These are phyloP conservation scores for Oostethus manadensis DNA, from an alignment of 2,113 vertebrate species.

Conservation along the genomic window DNA sequence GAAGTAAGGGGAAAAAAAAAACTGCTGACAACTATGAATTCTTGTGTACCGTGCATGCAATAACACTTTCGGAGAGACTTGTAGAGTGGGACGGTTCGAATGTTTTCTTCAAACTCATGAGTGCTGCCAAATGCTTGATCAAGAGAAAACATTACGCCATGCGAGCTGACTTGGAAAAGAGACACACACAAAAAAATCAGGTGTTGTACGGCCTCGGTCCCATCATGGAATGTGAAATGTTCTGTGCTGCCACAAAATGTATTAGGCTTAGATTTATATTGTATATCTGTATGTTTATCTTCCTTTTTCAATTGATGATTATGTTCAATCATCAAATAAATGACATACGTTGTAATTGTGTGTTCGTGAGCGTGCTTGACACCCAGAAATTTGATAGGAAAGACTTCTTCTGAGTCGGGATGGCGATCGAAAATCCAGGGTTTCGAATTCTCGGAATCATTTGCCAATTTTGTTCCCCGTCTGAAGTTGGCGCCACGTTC, in stretches of 20 bases:
- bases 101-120: slow-evolving; percentile 7
- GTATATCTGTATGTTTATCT: slow-evolving; percentile 66
- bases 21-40: slow-evolving; percentile 34
- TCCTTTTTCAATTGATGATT: slow-evolving; percentile 62
- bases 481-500: too few relatives aligned
- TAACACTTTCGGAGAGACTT: slow-evolving; percentile 30
- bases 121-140: slow-evolving; percentile 47
- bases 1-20: slow-evolving; percentile 6
- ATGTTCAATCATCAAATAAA: slow-evolving; percentile 68
- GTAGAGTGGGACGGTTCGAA: neutral
- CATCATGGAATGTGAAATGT: slow-evolving; percentile 72
- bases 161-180: slow-evolving; percentile 44
- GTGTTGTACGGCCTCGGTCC: slow-evolving; percentile 68
- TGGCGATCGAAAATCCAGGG: too few relatives aligned
- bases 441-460: too few relatives aligned
- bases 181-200: slow-evolving; percentile 29
- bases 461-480: too few relatives aligned
- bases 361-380: slow-evolving; percentile 33
- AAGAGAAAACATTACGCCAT: slow-evolving; percentile 46
- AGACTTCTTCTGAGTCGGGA: neutral
- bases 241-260: slow-evolving; percentile 74
- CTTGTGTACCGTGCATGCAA: slow-evolving; percentile 59
- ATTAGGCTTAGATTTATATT: slow-evolving; percentile 70
- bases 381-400: slow-evolving; percentile 12
- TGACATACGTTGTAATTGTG: slow-evolving; percentile 57